A percentile compares a stretch with the other conserved stretches of the same genome.
Evolutionary conservation across 2,888 invertebrate species (phyloP).

Genomic region (Drosophila nr. medialis): DNA sequence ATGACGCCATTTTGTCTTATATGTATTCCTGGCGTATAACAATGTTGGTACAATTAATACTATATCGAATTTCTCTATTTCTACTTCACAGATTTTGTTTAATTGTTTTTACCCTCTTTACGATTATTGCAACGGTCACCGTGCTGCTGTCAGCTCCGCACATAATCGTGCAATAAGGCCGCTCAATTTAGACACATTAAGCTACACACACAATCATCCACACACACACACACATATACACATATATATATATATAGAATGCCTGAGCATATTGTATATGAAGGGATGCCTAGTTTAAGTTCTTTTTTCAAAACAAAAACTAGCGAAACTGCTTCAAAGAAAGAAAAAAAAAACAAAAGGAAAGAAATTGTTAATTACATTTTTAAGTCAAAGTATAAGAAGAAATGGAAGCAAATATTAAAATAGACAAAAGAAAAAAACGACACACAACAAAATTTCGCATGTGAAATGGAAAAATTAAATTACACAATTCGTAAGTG

Average conservation of each 20-base stretch:
- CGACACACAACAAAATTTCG: conserved; percentile 44
- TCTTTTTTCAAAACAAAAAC: conserved; percentile 63
- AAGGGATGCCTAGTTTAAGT: conserved; percentile 64
- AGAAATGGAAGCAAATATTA: conserved; percentile 37
- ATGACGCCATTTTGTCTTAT: conserved; percentile 50
- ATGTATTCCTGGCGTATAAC: not conserved
- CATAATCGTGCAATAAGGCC: conserved; percentile 94
- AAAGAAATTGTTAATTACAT: conserved; percentile 83
- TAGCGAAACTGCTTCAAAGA: conserved; percentile 67
- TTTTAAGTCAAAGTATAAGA: conserved; percentile 74
- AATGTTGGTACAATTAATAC: conserved; percentile 11
- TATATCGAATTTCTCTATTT: conserved; percentile 16
- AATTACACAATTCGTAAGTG: conserved; percentile 40
- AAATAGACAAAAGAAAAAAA: conserved; percentile 3
- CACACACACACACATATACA: conserved; percentile 17
- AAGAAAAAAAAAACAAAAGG: conserved; percentile 41
- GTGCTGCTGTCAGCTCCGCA: conserved; percentile 96
- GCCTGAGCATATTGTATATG: conserved; percentile 34
- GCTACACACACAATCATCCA: conserved; percentile 39
- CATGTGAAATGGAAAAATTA: conserved; percentile 35
- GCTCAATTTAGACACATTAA: conserved; percentile 65
- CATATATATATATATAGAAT: conserved; percentile 32
- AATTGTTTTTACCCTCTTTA: conserved; percentile 97
- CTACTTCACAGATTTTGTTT: conserved; percentile 91
- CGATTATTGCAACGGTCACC: conserved; percentile 95